Percentiles rank a stretch among this genome's conserved stretches.
Evolutionary conservation across 2,113 vertebrate species (phyloP).

Genomic region (Chaetorhynchus papuensis): DNA sequence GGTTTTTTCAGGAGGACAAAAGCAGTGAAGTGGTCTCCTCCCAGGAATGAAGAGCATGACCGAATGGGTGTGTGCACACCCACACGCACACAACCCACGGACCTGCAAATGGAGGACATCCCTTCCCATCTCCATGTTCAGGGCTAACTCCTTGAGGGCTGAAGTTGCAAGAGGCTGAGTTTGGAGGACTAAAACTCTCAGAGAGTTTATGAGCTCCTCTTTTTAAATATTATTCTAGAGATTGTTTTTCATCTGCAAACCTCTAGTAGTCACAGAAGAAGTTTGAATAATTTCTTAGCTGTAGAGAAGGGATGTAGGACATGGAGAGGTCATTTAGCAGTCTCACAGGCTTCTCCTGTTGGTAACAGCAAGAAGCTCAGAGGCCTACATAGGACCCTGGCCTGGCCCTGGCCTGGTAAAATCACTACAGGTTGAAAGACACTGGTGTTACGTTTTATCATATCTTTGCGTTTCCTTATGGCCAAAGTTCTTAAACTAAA

Average conservation of each 20-base stretch:
- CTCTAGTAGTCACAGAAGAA: not conserved
- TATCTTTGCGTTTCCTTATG: not conserved
- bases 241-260: not conserved
- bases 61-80: not conserved
- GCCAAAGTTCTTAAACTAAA: not conserved
- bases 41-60: not conserved
- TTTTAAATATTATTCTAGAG: not conserved
- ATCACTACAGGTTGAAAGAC: not conserved
- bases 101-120: not conserved
- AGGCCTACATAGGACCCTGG: not conserved
- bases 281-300: not conserved
- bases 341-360: not conserved
- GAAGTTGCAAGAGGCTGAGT: not conserved
- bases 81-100: fast-evolving
- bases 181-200: not conserved
- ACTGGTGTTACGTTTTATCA: not conserved
- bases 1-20: not conserved
- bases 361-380: not conserved
- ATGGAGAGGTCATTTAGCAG: not conserved
- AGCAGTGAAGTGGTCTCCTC: not conserved
- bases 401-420: not conserved
- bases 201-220: not conserved
- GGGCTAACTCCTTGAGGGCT: not conserved
- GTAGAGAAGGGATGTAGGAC: not conserved
- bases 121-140: not conserved